Percentiles rank a stretch among this genome's conserved stretches.
phyloP scores from a whole-genome alignment of 1,140 invertebrate genomes.

The Eulimnadia texana region DNA sequence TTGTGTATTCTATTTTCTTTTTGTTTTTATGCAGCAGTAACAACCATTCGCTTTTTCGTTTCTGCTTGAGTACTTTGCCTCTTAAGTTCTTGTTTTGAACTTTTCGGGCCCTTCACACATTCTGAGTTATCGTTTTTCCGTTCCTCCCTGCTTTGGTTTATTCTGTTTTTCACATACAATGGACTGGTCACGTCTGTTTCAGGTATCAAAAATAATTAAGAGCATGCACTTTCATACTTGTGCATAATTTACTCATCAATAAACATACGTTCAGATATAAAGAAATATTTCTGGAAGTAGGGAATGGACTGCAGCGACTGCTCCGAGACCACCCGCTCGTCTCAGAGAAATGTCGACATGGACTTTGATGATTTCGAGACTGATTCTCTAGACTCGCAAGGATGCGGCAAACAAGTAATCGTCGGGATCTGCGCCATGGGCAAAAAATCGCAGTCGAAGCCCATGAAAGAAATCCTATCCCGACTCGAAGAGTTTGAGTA shows the following conservation, averaged over 20 bases:
- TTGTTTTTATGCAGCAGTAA: neutral
- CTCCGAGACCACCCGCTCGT: neutral
- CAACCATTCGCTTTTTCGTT: too few relatives aligned
- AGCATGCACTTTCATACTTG: too few relatives aligned
- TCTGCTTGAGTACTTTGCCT: too few relatives aligned
- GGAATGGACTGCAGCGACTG: neutral
- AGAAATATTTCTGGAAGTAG: too few relatives aligned
- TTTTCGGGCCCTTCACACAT: neutral
- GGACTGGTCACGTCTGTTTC: neutral
- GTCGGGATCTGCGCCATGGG: conserved; percentile 97
- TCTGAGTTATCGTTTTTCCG: neutral
- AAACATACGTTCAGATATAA: too few relatives aligned
- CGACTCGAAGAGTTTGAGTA: conserved; percentile 91
- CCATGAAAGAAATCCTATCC: conserved; percentile 95
- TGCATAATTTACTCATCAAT: too few relatives aligned
- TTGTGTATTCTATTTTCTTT: neutral
- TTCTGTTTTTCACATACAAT: neutral
- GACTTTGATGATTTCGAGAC: neutral
- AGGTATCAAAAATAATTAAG: too few relatives aligned
- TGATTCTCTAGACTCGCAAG: conserved; percentile 1
- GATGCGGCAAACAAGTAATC: conserved; percentile 60
- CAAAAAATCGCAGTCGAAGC: conserved; percentile 95
- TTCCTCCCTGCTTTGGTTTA: neutral
- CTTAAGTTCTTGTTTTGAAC: neutral
- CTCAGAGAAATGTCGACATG: neutral